Evolutionary conservation across 2,888 invertebrate genomes (phyloP).

Genomic region (Luffia ferchaultella): DNA sequence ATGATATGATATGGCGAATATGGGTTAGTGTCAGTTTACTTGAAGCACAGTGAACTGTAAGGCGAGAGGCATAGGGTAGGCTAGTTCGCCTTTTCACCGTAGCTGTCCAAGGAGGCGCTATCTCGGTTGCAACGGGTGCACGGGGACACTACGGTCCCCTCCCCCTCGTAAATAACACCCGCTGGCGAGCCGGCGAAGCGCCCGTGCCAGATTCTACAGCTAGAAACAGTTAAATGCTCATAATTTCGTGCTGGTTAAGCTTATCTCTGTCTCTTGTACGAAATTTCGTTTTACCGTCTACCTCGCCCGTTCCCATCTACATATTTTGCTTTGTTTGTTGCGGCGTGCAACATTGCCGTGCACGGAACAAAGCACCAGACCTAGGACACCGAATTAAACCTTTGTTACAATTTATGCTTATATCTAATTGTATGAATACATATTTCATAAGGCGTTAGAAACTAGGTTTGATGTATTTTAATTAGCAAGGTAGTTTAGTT

Average conservation of each 20-base stretch:
- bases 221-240: constrained; percentile 68
- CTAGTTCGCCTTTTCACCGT: constrained; percentile 20
- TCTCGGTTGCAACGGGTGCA: constrained; percentile 50
- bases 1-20: constrained; percentile 30
- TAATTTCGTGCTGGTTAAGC: constrained; percentile 67
- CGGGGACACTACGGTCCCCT: no score
- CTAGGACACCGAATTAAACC: no score
- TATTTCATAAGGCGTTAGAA: no score
- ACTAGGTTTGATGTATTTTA: no score
- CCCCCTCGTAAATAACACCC: constrained; percentile 64
- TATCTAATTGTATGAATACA: no score
- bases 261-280: constrained; percentile 65
- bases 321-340: constrained; percentile 56
- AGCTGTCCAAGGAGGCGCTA: constrained; percentile 56
- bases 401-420: no score
- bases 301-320: constrained; percentile 53
- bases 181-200: constrained; percentile 65
- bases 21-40: constrained; percentile 51
- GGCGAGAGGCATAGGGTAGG: constrained; percentile 31
- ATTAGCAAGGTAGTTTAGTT: no score
- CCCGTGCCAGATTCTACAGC: constrained; percentile 66
- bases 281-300: constrained; percentile 54
- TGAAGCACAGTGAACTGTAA: no score
- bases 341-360: constrained; percentile 45
- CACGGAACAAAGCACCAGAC: no score